Evolutionary conservation across 2,888 invertebrate genomes (phyloP).

Genomic region (Eucriotettix oculatus): DNA sequence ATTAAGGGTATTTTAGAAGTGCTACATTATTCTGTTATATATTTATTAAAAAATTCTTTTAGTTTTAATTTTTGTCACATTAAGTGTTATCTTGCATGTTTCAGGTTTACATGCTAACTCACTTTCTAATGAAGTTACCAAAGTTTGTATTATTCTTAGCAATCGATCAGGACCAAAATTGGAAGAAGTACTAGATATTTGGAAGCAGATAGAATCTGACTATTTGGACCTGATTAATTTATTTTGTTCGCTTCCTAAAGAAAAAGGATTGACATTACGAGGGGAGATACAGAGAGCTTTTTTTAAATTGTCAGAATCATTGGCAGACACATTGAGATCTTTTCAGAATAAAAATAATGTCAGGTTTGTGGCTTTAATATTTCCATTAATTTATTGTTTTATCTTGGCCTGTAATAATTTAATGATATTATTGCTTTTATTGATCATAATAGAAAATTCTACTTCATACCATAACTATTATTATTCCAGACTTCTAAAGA

Average conservation of each 20-base stretch:
- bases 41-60: too few relatives aligned
- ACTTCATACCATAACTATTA: not conserved
- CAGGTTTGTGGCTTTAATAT: not conserved
- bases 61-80: too few relatives aligned
- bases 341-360: not conserved
- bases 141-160: conserved; percentile 7
- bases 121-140: conserved; percentile 10
- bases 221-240: conserved; percentile 1
- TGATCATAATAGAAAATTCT: too few relatives aligned
- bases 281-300: conserved; percentile 6
- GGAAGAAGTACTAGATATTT: conserved; percentile 2
- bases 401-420: too few relatives aligned
- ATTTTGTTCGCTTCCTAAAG: conserved; percentile 8
- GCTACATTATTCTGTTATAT: too few relatives aligned
- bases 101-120: conserved; percentile 2
- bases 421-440: too few relatives aligned
- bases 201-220: conserved; percentile 4
- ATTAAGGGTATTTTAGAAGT: too few relatives aligned
- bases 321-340: not conserved
- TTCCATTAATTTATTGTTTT: too few relatives aligned
- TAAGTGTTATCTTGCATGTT: not conserved
- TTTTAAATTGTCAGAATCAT: not conserved
- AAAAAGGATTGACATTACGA: conserved; percentile 5
- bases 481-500: not conserved
- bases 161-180: conserved; percentile 5